Percentiles rank a stretch among this genome's conserved stretches.
These are phyloP conservation scores for Philhelius pedissequus DNA, from an alignment of 2,888 invertebrate genomes.

Conservation along the genomic window DNA sequence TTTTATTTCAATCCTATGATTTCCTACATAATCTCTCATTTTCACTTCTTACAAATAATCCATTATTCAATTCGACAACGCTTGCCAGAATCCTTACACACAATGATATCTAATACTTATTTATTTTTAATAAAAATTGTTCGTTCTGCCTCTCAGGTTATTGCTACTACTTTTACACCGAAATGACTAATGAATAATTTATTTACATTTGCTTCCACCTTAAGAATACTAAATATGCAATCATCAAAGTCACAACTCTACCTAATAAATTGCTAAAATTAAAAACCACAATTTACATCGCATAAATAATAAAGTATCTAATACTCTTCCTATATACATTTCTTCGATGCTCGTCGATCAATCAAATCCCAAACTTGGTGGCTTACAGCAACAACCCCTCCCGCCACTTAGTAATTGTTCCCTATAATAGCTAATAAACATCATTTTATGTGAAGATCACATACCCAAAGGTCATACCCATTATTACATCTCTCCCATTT, in stretches of 20 bases:
- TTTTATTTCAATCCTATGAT: too few relatives aligned
- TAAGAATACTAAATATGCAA: not conserved
- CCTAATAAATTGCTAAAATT: conserved; percentile 23
- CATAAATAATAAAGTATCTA: conserved; percentile 5
- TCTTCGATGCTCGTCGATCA: conserved; percentile 9
- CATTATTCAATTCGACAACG: too few relatives aligned
- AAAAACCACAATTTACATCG: conserved; percentile 39
- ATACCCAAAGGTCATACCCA: conserved; percentile 59
- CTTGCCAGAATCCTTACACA: too few relatives aligned
- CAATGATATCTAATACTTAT: too few relatives aligned
- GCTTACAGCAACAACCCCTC: not conserved
- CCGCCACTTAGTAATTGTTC: not conserved
- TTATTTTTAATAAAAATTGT: too few relatives aligned
- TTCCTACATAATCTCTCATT: too few relatives aligned
- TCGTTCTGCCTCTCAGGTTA: too few relatives aligned
- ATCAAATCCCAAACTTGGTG: conserved; percentile 49
- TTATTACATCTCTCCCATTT: conserved; percentile 42
- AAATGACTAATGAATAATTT: not conserved
- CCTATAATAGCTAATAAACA: conserved; percentile 32
- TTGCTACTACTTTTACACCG: conserved; percentile 6
- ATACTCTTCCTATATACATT: conserved; percentile 52
- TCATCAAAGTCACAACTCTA: not conserved
- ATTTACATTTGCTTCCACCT: not conserved
- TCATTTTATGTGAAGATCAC: conserved; percentile 49
- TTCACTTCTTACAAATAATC: too few relatives aligned